phyloP scores from a whole-genome alignment of 23 tunicate genomes.

The Ciona savignyi region DNA sequence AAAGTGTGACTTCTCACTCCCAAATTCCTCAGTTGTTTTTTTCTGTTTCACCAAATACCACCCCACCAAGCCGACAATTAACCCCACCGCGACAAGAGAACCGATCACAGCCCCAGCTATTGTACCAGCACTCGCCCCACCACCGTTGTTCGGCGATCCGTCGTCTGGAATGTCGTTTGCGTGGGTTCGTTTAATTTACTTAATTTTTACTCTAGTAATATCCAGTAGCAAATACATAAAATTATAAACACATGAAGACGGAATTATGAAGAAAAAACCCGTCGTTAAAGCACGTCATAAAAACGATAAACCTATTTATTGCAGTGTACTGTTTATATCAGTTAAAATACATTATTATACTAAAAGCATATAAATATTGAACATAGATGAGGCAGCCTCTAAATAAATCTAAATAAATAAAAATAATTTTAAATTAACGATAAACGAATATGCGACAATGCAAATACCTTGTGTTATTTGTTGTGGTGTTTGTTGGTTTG shows the following conservation, averaged over 20 bases:
- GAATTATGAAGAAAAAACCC: not conserved
- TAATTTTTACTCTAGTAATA: no score
- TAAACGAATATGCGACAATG: no score
- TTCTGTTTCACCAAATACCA: not conserved
- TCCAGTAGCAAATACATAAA: no score
- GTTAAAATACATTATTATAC: no score
- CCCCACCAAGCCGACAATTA: slow-evolving; percentile 9
- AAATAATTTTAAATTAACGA: no score
- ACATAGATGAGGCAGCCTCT: no score
- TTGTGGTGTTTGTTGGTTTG: not conserved
- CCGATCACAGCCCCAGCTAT: slow-evolving; percentile 68
- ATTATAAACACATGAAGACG: not conserved
- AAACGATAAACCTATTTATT: no score
- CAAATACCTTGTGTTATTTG: no score
- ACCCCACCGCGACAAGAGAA: slow-evolving; percentile 8
- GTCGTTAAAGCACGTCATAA: not conserved
- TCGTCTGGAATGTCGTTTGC: not conserved
- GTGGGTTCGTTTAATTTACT: no score
- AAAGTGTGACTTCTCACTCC: not conserved
- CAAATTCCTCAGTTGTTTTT: not conserved
- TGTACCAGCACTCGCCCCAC: slow-evolving; percentile 30
- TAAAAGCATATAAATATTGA: no score
- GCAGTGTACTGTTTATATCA: no score
- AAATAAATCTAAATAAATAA: no score
- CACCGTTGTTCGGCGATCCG: not conserved